Evolutionary conservation across 2,888 invertebrate genomes (phyloP).

Genomic region (Lycocerus yunnanus): DNA sequence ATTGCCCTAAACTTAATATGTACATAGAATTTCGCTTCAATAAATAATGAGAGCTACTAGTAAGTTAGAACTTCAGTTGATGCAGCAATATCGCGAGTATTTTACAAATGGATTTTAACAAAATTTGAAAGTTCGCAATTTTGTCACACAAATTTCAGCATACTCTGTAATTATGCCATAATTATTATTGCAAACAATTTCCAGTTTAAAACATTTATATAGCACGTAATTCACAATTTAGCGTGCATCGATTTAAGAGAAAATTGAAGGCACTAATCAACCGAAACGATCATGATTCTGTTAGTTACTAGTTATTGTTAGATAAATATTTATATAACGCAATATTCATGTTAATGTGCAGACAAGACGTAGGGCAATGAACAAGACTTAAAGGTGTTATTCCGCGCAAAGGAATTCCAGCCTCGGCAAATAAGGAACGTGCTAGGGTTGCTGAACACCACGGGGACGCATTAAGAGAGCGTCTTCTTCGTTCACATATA

Average conservation of each 20-base stretch:
- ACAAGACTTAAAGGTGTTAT: conserved; percentile 28
- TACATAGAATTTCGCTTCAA: neutral
- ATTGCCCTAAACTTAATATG: neutral
- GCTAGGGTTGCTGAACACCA: conserved; percentile 36
- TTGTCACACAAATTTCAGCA: neutral
- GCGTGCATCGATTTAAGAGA: neutral
- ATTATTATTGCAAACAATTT: neutral
- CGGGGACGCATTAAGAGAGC: conserved; percentile 38
- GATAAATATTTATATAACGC: conserved; percentile 6
- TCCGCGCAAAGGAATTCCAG: conserved; percentile 24
- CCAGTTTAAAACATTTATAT: no score
- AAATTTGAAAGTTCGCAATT: neutral
- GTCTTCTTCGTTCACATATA: conserved; percentile 33
- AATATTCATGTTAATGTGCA: conserved; percentile 25
- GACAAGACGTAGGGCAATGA: conserved; percentile 37
- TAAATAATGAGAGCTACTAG: neutral
- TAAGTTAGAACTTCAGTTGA: neutral
- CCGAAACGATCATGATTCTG: neutral
- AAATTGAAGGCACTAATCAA: neutral
- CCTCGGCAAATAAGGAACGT: conserved; percentile 29
- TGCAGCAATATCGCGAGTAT: neutral
- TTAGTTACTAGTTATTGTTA: neutral
- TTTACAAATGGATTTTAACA: neutral
- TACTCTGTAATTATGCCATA: neutral
- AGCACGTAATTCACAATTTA: no score